These are phyloP conservation scores for Glossophaga mutica DNA, from an alignment of 2,797 vertebrate genomes.

Conservation along the genomic window DNA sequence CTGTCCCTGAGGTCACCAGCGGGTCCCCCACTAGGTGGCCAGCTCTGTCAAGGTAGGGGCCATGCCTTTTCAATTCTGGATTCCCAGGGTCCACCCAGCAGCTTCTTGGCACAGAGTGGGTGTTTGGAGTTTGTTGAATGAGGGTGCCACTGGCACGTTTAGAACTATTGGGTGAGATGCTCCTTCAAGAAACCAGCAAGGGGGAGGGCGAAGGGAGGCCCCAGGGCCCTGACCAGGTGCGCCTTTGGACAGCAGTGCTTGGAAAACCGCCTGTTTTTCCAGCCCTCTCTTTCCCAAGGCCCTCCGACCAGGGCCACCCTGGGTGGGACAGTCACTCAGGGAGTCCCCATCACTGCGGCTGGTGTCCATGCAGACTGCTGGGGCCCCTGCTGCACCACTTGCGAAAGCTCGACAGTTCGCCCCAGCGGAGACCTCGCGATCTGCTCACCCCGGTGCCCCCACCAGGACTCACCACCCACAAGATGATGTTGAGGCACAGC, in stretches of 20 bases:
- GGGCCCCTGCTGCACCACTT: not conserved
- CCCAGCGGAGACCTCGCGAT: not conserved
- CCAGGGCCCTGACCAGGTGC: not conserved
- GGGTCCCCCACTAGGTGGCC: not conserved
- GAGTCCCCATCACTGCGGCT: not conserved
- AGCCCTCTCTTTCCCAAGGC: not conserved
- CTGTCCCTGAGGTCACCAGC: not conserved
- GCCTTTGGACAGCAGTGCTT: not conserved
- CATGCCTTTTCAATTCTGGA: not conserved
- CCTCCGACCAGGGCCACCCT: rapidly evolving
- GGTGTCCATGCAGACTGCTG: not conserved
- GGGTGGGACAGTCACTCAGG: not conserved
- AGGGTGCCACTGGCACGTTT: not conserved
- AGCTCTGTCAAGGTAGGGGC: not conserved
- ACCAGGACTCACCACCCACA: slow-evolving; percentile 90
- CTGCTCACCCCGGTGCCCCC: rapidly evolving
- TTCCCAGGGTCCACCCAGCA: not conserved
- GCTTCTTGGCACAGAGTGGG: not conserved
- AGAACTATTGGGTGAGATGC: not conserved
- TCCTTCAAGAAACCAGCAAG: not conserved
- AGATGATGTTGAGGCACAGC: slow-evolving; percentile 89
- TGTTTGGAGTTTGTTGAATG: not conserved
- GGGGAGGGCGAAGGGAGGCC: not conserved
- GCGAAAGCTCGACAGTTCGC: rapidly evolving
- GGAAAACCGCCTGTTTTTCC: not conserved